These are phyloP conservation scores for Platalea minor DNA, from an alignment of 2,797 vertebrate species.

Conservation along the genomic window DNA sequence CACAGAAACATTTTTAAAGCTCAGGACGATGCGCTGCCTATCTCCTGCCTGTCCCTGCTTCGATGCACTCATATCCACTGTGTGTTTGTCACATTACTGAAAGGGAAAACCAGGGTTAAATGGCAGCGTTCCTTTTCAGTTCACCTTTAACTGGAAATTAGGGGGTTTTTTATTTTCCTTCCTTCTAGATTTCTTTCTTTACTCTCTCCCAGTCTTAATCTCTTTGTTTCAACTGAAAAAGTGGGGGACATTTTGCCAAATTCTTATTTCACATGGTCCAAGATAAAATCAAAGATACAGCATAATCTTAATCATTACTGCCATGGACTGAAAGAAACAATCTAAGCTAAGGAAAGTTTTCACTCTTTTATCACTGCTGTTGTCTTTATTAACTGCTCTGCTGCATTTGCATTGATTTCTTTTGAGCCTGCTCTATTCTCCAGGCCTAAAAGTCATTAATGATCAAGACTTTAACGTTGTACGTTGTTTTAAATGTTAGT, in stretches of 20 bases:
- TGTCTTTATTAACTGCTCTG: neutral
- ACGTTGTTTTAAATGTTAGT: neutral
- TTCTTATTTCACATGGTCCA: neutral
- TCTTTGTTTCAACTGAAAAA: neutral
- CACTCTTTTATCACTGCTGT: neutral
- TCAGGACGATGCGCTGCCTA: neutral
- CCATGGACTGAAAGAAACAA: neutral
- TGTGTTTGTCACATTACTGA: neutral
- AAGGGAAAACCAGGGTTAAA: neutral
- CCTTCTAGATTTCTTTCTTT: neutral
- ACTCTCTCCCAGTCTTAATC: neutral
- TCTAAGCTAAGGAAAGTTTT: neutral
- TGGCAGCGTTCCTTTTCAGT: neutral
- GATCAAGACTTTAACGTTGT: neutral
- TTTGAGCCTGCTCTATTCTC: neutral
- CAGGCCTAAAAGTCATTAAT: neutral
- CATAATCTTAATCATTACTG: neutral
- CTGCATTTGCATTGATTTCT: neutral
- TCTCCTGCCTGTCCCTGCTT: neutral
- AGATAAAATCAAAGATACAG: neutral
- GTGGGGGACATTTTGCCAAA: neutral
- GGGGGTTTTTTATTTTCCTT: fast-evolving
- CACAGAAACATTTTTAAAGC: neutral
- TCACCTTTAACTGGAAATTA: neutral
- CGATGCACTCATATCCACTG: fast-evolving